Conservation (phyloP, 1,140 invertebrate genomes). For the Scaptomyza montana region DNA sequence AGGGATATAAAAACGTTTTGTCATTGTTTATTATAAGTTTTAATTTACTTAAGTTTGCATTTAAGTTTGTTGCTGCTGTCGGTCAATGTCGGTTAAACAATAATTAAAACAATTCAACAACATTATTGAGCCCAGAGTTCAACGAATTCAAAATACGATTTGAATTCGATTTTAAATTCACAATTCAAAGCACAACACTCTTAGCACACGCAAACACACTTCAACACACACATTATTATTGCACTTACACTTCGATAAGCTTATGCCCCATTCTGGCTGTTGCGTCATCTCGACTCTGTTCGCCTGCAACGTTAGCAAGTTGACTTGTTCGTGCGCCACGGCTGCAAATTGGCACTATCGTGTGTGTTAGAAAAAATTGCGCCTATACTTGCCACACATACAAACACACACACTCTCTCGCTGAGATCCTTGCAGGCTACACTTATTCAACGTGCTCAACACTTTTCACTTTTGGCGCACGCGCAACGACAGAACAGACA, state of each 20-base stretch:
- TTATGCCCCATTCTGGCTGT: conserved; percentile 82
- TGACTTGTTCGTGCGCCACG: conserved; percentile 72
- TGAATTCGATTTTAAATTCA: conserved; percentile 40
- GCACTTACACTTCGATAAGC: conserved; percentile 79
- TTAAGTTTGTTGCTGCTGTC: conserved; percentile 56
- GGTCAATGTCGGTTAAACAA: conserved; percentile 78
- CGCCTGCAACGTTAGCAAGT: conserved; percentile 60
- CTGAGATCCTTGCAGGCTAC: conserved; percentile 22
- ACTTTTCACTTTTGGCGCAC: conserved; percentile 48
- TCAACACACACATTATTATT: conserved; percentile 8
- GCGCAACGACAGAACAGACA: conserved; percentile 28
- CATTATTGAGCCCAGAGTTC: conserved; percentile 61
- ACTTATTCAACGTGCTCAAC: not conserved
- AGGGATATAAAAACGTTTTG: conserved; percentile 53
- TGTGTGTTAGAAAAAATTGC: conserved; percentile 28
- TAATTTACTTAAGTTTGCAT: conserved; percentile 22
- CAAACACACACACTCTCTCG: not conserved
- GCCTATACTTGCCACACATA: conserved; percentile 17
- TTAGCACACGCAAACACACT: not conserved
- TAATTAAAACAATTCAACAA: conserved; percentile 53
- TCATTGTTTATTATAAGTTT: conserved; percentile 65
- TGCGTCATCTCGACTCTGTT: conserved; percentile 72
- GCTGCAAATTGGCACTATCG: conserved; percentile 27
- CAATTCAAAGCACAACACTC: conserved; percentile 28
- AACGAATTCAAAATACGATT: conserved; percentile 50